Evolutionary conservation across 1,140 invertebrate species (phyloP).

Genomic region (Cecropterus lyciades): DNA sequence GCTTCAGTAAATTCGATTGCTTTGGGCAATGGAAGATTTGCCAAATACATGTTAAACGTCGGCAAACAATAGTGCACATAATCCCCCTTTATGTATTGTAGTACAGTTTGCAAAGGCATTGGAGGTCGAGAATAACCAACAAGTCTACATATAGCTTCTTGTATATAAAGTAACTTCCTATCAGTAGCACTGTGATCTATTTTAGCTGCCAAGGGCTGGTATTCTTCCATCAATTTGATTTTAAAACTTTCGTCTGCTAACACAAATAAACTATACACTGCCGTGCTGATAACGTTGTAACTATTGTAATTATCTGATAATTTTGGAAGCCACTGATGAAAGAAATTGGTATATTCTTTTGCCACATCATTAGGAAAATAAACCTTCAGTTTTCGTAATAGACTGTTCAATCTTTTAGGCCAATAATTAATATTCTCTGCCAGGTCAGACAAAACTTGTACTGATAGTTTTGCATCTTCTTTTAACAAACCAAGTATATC

Average conservation of each 20-base stretch:
- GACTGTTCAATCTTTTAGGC: slow-evolving; percentile 35
- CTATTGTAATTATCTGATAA: slow-evolving; percentile 16
- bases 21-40: slow-evolving; percentile 48
- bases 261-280: slow-evolving; percentile 56
- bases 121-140: slow-evolving; percentile 58
- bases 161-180: slow-evolving; percentile 46
- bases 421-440: slow-evolving; percentile 14
- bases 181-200: slow-evolving; percentile 51
- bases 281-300: slow-evolving; percentile 7
- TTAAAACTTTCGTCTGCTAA: slow-evolving; percentile 50
- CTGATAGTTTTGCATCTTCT: slow-evolving; percentile 46
- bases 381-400: slow-evolving; percentile 58
- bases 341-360: slow-evolving; percentile 46
- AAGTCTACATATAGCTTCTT: slow-evolving; percentile 57
- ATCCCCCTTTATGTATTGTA: slow-evolving; percentile 62
- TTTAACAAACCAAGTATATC: slow-evolving; percentile 51
- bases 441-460: slow-evolving; percentile 41
- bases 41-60: slow-evolving; percentile 55
- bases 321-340: slow-evolving; percentile 33
- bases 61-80: slow-evolving; percentile 60
- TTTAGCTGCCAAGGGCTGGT: slow-evolving; percentile 54
- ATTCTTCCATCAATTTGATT: slow-evolving; percentile 53
- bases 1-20: slow-evolving; percentile 53
- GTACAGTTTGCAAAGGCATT: slow-evolving; percentile 47
- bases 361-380: slow-evolving; percentile 63